Conservation (phyloP, 1,140 invertebrate species). For the Pygmarrhopalites habei region DNA sequence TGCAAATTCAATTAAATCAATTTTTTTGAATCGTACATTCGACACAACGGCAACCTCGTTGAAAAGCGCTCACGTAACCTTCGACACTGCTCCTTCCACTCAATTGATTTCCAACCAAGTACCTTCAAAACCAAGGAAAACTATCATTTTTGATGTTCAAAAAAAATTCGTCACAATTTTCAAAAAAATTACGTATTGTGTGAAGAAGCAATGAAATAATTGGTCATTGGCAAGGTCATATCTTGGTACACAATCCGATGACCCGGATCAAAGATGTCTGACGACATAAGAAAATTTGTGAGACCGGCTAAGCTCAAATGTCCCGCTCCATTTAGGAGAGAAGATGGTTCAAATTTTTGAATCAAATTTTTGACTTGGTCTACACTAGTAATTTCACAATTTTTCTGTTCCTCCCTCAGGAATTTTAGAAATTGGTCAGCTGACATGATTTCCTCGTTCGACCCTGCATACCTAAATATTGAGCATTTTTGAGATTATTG, state of each 20-base stretch:
- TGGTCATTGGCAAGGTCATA: conserved; percentile 55
- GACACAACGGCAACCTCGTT: conserved; percentile 48
- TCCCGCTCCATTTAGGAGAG: conserved; percentile 26
- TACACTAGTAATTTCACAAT: too few species aligned
- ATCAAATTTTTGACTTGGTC: too few species aligned
- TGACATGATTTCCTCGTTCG: too few species aligned
- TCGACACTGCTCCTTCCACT: conserved; percentile 52
- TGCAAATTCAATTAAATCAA: too few species aligned
- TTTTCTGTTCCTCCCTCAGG: too few species aligned
- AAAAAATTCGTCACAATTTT: too few species aligned
- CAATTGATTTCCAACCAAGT: conserved; percentile 53
- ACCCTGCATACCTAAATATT: too few species aligned
- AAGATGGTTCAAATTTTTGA: too few species aligned
- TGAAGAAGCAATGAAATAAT: conserved; percentile 60
- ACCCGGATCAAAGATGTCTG: conserved; percentile 44
- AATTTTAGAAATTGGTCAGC: too few species aligned
- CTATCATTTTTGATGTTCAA: too few species aligned
- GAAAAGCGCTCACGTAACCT: conserved; percentile 50
- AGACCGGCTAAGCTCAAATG: conserved; percentile 43
- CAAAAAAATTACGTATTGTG: conserved; percentile 62
- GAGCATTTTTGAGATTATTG: too few species aligned
- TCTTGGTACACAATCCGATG: conserved; percentile 51
- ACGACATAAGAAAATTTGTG: conserved; percentile 44
- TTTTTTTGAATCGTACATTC: conserved; percentile 51
- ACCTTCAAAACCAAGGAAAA: too few species aligned